Percentiles rank a stretch among this genome's conserved stretches.
These are phyloP conservation scores for Lochmaea crataegi DNA, from an alignment of 2,888 invertebrate species.

Conservation along the genomic window DNA sequence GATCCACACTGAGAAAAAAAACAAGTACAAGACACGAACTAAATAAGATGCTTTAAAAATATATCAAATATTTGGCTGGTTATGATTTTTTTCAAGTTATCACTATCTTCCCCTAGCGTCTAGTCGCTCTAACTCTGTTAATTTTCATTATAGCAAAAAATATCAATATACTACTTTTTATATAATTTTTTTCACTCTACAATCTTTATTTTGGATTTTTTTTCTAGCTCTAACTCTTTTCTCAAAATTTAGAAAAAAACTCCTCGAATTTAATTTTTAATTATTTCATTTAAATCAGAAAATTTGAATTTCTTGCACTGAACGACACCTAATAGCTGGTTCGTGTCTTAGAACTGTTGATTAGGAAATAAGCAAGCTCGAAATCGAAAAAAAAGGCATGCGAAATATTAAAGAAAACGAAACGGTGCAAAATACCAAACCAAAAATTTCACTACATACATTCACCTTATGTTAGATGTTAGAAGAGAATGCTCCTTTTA, in stretches of 20 bases:
- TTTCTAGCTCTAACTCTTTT: too few species aligned
- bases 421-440: slow-evolving; percentile 25
- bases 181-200: too few species aligned
- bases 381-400: background rate
- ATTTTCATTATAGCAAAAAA: too few species aligned
- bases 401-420: slow-evolving; percentile 18
- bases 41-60: background rate
- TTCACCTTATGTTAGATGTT: slow-evolving; percentile 48
- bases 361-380: background rate
- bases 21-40: background rate
- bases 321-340: background rate
- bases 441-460: slow-evolving; percentile 42
- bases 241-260: too few species aligned
- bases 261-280: too few species aligned
- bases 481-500: slow-evolving; percentile 44
- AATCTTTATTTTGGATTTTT: too few species aligned
- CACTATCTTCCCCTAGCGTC: too few species aligned
- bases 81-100: background rate
- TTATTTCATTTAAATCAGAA: too few species aligned
- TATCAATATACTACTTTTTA: too few species aligned
- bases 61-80: background rate
- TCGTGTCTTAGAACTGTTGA: background rate
- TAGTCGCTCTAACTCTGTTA: too few species aligned
- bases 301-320: background rate
- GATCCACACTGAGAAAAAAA: background rate